These are phyloP conservation scores for Dipodomys stephensi DNA, from an alignment of 2,113 vertebrate species.

Conservation along the genomic window DNA sequence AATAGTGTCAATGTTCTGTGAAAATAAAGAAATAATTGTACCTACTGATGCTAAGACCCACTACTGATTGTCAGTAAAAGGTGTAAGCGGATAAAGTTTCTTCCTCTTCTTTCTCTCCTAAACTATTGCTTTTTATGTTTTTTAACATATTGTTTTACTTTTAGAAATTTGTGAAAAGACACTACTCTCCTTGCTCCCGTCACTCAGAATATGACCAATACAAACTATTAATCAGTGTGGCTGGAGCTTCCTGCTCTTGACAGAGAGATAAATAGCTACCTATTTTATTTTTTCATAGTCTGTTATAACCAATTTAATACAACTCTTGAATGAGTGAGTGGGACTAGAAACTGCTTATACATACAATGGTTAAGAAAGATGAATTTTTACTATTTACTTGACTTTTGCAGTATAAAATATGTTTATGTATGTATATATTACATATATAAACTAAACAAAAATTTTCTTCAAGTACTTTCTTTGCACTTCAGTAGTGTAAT, in stretches of 20 bases:
- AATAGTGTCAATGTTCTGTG: slow-evolving; percentile 8
- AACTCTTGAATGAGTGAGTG: background rate
- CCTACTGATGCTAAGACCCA: slow-evolving; percentile 37
- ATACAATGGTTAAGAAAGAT: background rate
- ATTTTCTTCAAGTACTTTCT: slow-evolving; percentile 13
- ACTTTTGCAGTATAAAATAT: too few relatives aligned
- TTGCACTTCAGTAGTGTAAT: background rate
- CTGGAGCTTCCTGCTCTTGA: background rate
- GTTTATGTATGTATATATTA: background rate
- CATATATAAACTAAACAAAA: slow-evolving; percentile 31
- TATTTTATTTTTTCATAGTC: slow-evolving; percentile 45
- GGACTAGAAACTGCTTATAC: background rate
- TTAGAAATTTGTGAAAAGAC: slow-evolving; percentile 48
- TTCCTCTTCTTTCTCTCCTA: slow-evolving; percentile 22
- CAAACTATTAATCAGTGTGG: slow-evolving; percentile 42
- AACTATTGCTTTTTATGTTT: background rate
- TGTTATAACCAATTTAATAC: background rate
- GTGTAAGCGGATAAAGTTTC: slow-evolving; percentile 40
- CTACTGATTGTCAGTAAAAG: slow-evolving; percentile 72
- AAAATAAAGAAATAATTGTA: slow-evolving; percentile 68
- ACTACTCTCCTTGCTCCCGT: background rate
- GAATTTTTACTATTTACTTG: background rate
- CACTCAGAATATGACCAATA: slow-evolving; percentile 31
- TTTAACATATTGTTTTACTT: slow-evolving; percentile 69
- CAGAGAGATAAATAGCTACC: slow-evolving; percentile 16